These are phyloP conservation scores for Neomorphus geoffroyi DNA, from an alignment of 2,797 vertebrate species.

Conservation along the genomic window DNA sequence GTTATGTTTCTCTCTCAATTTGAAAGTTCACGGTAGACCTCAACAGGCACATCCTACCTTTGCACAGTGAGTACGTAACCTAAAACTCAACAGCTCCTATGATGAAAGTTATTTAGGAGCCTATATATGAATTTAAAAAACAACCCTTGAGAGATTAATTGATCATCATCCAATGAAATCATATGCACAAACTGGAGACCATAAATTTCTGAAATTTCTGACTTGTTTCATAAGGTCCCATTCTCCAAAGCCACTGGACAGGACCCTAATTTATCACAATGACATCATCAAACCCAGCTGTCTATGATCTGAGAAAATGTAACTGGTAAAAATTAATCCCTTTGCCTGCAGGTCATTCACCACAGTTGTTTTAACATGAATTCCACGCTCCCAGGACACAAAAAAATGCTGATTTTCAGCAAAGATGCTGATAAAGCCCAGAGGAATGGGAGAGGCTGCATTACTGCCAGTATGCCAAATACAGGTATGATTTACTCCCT, in stretches of 20 bases:
- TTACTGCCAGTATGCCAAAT: background rate
- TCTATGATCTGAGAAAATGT: background rate
- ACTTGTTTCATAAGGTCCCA: background rate
- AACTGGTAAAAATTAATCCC: background rate
- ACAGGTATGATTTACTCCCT: background rate
- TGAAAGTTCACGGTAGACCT: background rate
- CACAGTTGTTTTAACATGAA: background rate
- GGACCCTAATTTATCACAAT: background rate
- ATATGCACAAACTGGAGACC: background rate
- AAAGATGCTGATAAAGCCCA: background rate
- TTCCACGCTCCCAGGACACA: background rate
- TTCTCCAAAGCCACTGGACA: background rate
- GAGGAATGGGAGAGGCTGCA: background rate
- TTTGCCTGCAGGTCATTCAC: background rate
- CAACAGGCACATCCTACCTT: background rate
- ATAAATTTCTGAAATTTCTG: slow-evolving; percentile 19
- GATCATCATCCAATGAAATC: slow-evolving; percentile 6
- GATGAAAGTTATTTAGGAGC: background rate
- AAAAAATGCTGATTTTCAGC: background rate
- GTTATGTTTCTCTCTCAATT: background rate
- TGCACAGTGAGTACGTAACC: background rate
- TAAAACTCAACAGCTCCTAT: background rate
- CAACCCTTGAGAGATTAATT: background rate
- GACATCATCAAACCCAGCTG: background rate
- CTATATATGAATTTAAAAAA: background rate